A percentile compares a stretch with the other conserved stretches of the same genome.
Evolutionary conservation across 2,113 vertebrate species (phyloP).

Genomic region (Actenoides lindsayi): DNA sequence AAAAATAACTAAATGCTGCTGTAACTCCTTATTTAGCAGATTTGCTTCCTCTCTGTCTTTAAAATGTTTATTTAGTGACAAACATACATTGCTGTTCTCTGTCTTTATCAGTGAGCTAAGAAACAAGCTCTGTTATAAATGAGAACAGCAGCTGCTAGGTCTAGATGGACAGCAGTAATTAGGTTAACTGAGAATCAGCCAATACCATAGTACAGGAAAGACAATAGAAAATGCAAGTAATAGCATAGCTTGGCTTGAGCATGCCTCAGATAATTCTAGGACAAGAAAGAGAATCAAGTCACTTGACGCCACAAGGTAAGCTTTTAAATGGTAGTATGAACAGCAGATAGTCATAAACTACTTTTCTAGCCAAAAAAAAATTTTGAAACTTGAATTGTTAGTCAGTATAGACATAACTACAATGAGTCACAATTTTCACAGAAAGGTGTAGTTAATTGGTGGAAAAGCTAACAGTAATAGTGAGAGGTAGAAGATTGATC

Average conservation of each 20-base stretch:
- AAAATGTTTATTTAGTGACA: background rate
- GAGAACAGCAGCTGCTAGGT: background rate
- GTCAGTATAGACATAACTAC: background rate
- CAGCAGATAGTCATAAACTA: background rate
- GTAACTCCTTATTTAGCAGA: background rate
- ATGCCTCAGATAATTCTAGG: background rate
- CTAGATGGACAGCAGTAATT: background rate
- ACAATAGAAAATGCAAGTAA: background rate
- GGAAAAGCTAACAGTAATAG: background rate
- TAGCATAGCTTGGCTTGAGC: fast-evolving
- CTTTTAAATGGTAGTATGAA: background rate
- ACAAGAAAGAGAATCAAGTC: background rate
- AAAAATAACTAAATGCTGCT: background rate
- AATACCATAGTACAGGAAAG: background rate
- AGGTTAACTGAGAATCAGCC: background rate
- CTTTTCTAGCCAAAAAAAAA: background rate
- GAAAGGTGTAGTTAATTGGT: background rate
- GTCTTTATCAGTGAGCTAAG: background rate
- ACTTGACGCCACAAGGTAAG: background rate
- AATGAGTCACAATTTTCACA: background rate
- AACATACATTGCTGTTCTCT: background rate
- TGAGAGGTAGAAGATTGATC: background rate
- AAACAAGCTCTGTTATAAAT: background rate
- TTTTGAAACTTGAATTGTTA: background rate
- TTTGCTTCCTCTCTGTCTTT: background rate